Conservation (phyloP, 2,797 vertebrate genomes). For the Leptatherina wallacei region DNA sequence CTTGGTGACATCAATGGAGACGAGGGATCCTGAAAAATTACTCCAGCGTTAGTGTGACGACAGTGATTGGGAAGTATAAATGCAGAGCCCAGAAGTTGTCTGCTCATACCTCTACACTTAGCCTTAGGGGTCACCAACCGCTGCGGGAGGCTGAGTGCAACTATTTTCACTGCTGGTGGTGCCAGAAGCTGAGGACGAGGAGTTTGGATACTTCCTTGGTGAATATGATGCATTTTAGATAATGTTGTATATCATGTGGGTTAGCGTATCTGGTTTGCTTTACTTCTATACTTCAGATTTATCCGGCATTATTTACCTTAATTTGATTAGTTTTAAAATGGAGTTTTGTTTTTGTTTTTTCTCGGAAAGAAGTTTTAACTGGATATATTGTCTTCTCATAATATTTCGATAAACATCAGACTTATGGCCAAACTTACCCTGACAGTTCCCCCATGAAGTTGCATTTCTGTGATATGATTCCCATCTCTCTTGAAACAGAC, state of each 20-base stretch:
- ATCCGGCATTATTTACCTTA: neutral
- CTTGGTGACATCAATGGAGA: conserved; percentile 79
- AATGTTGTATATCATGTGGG: neutral
- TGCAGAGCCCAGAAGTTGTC: conserved; percentile 57
- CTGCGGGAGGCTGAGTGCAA: conserved; percentile 50
- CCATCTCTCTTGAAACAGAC: conserved; percentile 11
- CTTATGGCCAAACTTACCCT: too few relatives aligned
- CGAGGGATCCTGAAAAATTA: conserved; percentile 73
- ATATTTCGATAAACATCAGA: too few relatives aligned
- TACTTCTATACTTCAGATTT: neutral
- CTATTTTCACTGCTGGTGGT: conserved; percentile 9
- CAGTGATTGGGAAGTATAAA: conserved; percentile 79
- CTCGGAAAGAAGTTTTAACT: too few relatives aligned
- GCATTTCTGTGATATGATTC: neutral
- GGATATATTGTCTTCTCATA: too few relatives aligned
- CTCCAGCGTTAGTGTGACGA: conserved; percentile 76
- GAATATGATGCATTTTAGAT: conserved; percentile 33
- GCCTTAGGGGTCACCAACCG: conserved; percentile 71
- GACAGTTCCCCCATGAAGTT: neutral
- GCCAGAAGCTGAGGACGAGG: conserved; percentile 29
- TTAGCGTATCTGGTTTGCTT: neutral
- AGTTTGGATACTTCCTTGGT: conserved; percentile 50
- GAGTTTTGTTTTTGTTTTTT: too few relatives aligned
- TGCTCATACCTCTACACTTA: conserved; percentile 73
- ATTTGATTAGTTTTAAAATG: neutral